Conservation (phyloP, 2,888 invertebrate species). For the Metallyticus violacea region DNA sequence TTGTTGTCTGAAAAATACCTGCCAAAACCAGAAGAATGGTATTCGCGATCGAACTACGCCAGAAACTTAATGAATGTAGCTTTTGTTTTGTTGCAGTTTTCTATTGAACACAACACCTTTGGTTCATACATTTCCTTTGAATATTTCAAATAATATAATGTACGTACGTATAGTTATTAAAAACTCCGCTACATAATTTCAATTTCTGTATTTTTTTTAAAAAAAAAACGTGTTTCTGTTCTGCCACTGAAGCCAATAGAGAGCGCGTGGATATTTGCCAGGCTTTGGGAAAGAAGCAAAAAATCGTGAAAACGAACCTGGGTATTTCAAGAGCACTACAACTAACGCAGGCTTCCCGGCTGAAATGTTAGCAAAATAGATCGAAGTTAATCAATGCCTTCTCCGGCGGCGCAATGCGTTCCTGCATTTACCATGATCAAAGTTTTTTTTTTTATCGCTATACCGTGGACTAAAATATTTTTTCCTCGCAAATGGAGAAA, state of each 20-base stretch:
- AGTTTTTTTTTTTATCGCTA: not conserved
- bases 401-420: too few relatives aligned
- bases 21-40: not conserved
- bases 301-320: not conserved
- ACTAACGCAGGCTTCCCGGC: not conserved
- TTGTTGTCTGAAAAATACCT: too few relatives aligned
- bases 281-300: not conserved
- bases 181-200: not conserved
- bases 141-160: not conserved
- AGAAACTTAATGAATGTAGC: not conserved
- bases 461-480: not conserved
- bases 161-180: not conserved
- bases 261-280: too few relatives aligned
- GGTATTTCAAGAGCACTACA: not conserved
- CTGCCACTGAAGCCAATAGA: not conserved
- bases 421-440: not conserved
- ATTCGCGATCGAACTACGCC: not conserved
- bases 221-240: not conserved
- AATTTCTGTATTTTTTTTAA: too few relatives aligned
- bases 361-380: too few relatives aligned
- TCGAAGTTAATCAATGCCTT: not conserved
- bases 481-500: not conserved
- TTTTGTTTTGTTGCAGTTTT: not conserved
- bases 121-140: not conserved
- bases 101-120: not conserved